These are phyloP conservation scores for Globia sparganii DNA, from an alignment of 2,888 invertebrate genomes.

Conservation along the genomic window DNA sequence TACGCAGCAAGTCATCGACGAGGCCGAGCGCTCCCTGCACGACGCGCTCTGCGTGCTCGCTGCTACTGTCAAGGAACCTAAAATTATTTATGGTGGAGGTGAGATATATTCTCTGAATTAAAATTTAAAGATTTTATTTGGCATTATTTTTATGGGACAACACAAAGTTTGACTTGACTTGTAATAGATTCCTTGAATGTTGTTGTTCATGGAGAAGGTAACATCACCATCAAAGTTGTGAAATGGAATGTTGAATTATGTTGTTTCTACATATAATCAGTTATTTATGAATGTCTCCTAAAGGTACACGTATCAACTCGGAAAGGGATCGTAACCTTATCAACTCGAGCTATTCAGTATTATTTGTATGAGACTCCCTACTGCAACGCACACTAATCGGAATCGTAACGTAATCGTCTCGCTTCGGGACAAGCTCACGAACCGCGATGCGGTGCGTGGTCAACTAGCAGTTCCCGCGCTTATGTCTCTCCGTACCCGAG, in stretches of 20 bases:
- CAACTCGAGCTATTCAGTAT: too few species aligned
- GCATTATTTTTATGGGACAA: neutral
- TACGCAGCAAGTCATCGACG: slow-evolving; percentile 98
- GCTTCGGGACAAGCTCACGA: too few species aligned
- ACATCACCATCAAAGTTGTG: neutral
- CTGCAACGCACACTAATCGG: too few species aligned
- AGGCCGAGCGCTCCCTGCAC: slow-evolving; percentile 99
- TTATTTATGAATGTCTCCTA: neutral
- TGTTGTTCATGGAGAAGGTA: neutral
- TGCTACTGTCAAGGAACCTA: slow-evolving; percentile 98
- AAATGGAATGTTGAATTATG: neutral
- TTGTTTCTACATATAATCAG: neutral
- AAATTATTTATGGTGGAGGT: slow-evolving; percentile 98
- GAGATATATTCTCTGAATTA: slow-evolving; percentile 56
- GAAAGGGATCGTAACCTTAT: too few species aligned
- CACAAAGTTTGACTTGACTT: neutral
- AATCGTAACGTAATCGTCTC: too few species aligned
- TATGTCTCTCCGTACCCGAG: too few species aligned
- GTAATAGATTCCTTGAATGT: neutral
- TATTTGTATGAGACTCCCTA: too few species aligned
- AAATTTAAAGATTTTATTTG: neutral
- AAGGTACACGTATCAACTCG: too few species aligned
- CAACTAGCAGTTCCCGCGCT: too few species aligned
- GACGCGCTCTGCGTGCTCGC: slow-evolving; percentile 99
- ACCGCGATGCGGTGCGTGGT: too few species aligned